Percentiles rank a stretch among this genome's conserved stretches.
These are phyloP conservation scores for Priocnemis perturbator DNA, from an alignment of 2,888 invertebrate genomes.

Conservation along the genomic window DNA sequence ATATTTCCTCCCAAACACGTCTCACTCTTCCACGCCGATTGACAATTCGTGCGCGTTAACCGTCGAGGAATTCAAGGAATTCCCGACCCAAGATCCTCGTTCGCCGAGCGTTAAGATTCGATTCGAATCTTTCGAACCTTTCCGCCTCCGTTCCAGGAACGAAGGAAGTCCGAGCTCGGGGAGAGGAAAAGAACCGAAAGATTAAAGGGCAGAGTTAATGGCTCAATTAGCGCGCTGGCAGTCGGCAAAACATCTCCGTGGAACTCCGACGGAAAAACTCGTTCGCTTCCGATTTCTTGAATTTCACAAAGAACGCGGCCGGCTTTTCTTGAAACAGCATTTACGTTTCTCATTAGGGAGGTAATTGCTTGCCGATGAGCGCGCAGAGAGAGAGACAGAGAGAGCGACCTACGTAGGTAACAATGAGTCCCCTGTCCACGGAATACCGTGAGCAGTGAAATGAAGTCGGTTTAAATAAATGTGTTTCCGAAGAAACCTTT, in stretches of 20 bases:
- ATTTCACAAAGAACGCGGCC: slow-evolving; percentile 26
- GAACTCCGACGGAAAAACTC: slow-evolving; percentile 43
- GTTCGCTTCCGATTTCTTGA: slow-evolving; percentile 31
- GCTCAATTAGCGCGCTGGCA: slow-evolving; percentile 52
- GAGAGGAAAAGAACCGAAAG: slow-evolving; percentile 37
- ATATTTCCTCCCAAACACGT: too few relatives aligned
- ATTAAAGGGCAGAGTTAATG: slow-evolving; percentile 58
- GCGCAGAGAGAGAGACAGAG: too few relatives aligned
- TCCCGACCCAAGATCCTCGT: slow-evolving; percentile 12
- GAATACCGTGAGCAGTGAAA: too few relatives aligned
- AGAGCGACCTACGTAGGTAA: too few relatives aligned
- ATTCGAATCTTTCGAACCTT: slow-evolving; percentile 38
- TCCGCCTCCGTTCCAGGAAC: slow-evolving; percentile 41
- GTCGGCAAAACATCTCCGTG: slow-evolving; percentile 36
- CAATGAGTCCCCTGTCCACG: too few relatives aligned
- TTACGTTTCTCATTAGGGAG: slow-evolving; percentile 5
- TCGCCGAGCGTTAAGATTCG: slow-evolving; percentile 24
- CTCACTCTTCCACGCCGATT: too few relatives aligned
- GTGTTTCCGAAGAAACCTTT: too few relatives aligned
- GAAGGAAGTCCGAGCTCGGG: slow-evolving; percentile 44
- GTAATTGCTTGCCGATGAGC: slow-evolving; percentile 1
- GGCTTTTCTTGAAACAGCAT: neutral
- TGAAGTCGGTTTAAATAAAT: too few relatives aligned
- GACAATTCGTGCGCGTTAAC: neutral
- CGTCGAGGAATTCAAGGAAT: slow-evolving; percentile 22